phyloP scores from a whole-genome alignment of 2,113 vertebrate species.

The Perccottus glenii region DNA sequence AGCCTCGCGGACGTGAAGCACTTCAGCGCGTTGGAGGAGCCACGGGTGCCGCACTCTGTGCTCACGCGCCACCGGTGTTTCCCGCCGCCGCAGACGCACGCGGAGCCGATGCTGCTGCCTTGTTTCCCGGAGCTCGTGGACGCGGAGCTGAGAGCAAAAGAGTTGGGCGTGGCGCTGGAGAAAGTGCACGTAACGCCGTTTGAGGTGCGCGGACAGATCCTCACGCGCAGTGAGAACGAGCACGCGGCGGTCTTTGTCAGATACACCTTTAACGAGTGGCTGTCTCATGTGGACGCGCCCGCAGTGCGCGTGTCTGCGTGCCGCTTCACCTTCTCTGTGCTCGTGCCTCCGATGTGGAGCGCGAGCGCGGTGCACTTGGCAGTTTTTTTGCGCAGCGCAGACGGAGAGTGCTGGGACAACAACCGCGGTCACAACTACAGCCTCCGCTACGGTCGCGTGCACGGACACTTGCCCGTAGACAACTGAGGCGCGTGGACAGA shows the following conservation, averaged over 20 bases:
- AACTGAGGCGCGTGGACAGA: neutral
- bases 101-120: constrained; percentile 49
- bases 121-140: constrained; percentile 64
- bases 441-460: constrained; percentile 51
- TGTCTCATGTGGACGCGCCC: constrained; percentile 82
- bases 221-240: constrained; percentile 26
- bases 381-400: constrained; percentile 77
- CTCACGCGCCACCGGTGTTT: constrained; percentile 80
- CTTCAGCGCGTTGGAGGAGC: constrained; percentile 87
- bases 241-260: constrained; percentile 80
- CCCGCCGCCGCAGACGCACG: constrained; percentile 53
- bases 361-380: constrained; percentile 83
- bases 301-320: constrained; percentile 56
- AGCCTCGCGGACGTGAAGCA: constrained; percentile 87
- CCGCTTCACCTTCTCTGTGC: constrained; percentile 81
- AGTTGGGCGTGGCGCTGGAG: constrained; percentile 82
- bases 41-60: constrained; percentile 82
- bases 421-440: constrained; percentile 86
- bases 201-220: constrained; percentile 81
- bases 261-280: constrained; percentile 91
- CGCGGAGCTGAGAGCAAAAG: constrained; percentile 62
- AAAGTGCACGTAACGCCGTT: constrained; percentile 58
- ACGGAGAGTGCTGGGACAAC: constrained; percentile 91
- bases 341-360: constrained; percentile 78
- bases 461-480: neutral